phyloP scores from a whole-genome alignment of 2,113 vertebrate species.

The Neodon shergylaensis region DNA sequence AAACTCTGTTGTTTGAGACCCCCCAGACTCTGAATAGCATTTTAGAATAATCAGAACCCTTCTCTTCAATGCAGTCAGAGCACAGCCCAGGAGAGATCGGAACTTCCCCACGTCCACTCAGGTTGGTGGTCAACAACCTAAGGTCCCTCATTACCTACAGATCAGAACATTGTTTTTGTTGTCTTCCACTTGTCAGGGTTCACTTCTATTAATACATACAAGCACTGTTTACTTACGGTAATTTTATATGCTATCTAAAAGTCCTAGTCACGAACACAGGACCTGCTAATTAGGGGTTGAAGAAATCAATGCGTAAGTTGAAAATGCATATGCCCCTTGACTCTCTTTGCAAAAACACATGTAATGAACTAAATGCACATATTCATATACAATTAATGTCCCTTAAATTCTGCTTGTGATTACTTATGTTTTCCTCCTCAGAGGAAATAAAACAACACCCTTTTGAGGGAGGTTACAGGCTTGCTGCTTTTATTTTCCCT shows the following conservation, averaged over 20 bases:
- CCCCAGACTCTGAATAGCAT: neutral
- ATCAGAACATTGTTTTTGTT: neutral
- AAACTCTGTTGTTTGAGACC: too few relatives aligned
- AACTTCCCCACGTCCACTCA: neutral
- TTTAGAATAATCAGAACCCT: neutral
- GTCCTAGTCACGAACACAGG: neutral
- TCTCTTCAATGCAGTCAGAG: neutral
- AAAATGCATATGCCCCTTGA: neutral
- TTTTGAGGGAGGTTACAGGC: neutral
- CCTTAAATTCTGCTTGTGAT: neutral
- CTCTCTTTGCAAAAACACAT: neutral
- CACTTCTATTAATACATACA: neutral
- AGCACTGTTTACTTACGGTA: neutral
- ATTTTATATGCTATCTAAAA: neutral
- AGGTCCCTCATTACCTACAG: neutral
- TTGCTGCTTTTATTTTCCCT: constrained; percentile 12
- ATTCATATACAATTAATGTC: neutral
- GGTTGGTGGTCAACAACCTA: neutral
- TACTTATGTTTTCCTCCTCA: neutral
- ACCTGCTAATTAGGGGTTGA: neutral
- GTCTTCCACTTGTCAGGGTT: neutral
- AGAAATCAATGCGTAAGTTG: neutral
- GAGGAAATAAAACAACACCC: neutral
- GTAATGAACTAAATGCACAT: neutral
- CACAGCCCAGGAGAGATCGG: neutral